Conservation (phyloP, 2,888 invertebrate genomes). For the Drosophila trichaetosa region DNA sequence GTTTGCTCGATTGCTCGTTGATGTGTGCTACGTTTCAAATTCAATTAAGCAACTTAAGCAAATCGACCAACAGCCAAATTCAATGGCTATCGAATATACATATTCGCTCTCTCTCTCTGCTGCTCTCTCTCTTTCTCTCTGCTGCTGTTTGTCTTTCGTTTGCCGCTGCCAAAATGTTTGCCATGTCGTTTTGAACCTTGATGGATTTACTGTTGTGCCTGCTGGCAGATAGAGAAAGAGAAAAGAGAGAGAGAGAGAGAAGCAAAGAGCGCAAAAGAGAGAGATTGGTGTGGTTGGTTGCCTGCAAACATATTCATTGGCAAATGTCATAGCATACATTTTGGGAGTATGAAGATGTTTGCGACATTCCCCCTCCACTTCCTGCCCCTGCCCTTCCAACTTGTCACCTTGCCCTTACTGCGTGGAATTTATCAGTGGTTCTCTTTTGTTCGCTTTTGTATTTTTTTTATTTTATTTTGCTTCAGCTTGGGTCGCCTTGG, state of each 20-base stretch:
- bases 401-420: conserved; percentile 1
- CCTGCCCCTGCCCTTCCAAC: background rate
- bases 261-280: background rate
- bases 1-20: conserved; percentile 13
- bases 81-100: conserved; percentile 27
- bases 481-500: conserved; percentile 31
- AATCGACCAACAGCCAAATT: conserved; percentile 33
- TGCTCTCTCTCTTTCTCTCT: no score
- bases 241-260: background rate
- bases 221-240: background rate
- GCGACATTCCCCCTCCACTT: background rate
- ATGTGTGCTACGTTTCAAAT: conserved; percentile 50
- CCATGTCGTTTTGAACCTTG: conserved; percentile 68
- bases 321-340: conserved; percentile 65
- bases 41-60: conserved; percentile 55
- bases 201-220: conserved; percentile 48
- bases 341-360: conserved; percentile 40
- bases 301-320: conserved; percentile 12
- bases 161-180: conserved; percentile 64
- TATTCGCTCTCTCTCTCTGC: background rate
- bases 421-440: background rate
- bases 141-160: conserved; percentile 15
- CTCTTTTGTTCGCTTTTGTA: background rate
- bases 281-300: conserved; percentile 1
- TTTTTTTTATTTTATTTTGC: background rate